Conservation (phyloP, 2,888 invertebrate genomes). For the Clistopyga incitator region DNA sequence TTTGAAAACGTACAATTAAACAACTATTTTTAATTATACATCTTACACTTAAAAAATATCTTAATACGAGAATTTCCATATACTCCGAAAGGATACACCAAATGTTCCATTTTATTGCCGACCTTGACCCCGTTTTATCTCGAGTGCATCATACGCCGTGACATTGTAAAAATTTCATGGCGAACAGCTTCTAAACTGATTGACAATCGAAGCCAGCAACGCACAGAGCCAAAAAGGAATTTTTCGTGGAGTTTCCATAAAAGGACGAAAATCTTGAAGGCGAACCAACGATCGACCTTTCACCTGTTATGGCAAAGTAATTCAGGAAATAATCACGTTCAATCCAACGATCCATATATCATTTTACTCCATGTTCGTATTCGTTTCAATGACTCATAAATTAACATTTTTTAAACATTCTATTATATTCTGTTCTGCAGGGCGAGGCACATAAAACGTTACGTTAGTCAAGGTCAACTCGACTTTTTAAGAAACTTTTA, state of each 20-base stretch:
- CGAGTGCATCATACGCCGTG: slow-evolving; percentile 41
- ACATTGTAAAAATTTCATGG: slow-evolving; percentile 67
- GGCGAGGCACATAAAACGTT: too few species aligned
- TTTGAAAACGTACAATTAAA: slow-evolving; percentile 2
- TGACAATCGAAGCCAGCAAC: slow-evolving; percentile 40
- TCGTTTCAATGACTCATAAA: not conserved
- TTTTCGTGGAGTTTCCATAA: slow-evolving; percentile 61
- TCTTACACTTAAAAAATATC: not conserved
- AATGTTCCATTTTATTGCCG: slow-evolving; percentile 38
- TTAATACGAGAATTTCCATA: slow-evolving; percentile 56
- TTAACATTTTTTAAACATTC: too few species aligned
- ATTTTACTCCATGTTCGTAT: not conserved
- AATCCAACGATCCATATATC: slow-evolving; percentile 1
- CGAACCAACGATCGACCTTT: slow-evolving; percentile 56
- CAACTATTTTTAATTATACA: not conserved
- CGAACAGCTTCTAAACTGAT: slow-evolving; percentile 55
- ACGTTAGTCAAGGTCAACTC: too few species aligned
- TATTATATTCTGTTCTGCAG: too few species aligned
- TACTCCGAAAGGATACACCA: slow-evolving; percentile 37
- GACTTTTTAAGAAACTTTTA: too few species aligned
- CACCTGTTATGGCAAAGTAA: slow-evolving; percentile 41
- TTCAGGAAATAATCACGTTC: slow-evolving; percentile 21
- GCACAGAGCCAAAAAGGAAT: slow-evolving; percentile 57
- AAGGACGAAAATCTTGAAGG: slow-evolving; percentile 62
- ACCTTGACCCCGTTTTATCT: slow-evolving; percentile 59